Percentiles rank a stretch among this genome's conserved stretches.
These are phyloP conservation scores for Ptyas mucosa DNA, from an alignment of 2,113 vertebrate genomes.

Conservation along the genomic window DNA sequence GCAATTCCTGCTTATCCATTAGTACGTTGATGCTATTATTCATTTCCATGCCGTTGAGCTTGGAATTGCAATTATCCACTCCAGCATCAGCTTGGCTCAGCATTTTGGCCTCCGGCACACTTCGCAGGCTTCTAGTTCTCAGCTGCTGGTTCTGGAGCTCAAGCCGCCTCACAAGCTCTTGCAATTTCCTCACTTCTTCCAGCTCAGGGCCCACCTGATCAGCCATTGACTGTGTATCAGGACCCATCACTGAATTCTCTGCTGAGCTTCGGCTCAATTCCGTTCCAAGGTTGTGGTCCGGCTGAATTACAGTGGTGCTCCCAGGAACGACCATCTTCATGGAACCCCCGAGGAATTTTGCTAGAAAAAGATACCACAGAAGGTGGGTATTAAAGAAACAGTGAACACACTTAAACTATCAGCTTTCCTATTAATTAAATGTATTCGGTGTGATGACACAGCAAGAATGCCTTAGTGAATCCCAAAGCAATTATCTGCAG, in stretches of 20 bases:
- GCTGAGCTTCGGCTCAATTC: conserved; percentile 58
- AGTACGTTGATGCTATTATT: conserved; percentile 58
- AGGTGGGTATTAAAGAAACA: background rate
- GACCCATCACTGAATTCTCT: conserved; percentile 52
- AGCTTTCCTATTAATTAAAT: background rate
- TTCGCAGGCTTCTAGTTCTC: conserved; percentile 68
- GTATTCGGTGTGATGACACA: background rate
- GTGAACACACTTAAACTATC: background rate
- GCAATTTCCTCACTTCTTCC: conserved; percentile 85
- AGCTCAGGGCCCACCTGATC: conserved; percentile 71
- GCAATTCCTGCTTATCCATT: conserved; percentile 41
- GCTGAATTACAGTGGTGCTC: conserved; percentile 69
- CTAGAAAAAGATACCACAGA: background rate
- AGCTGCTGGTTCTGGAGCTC: conserved; percentile 87
- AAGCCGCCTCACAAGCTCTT: conserved; percentile 82
- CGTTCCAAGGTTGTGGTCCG: conserved; percentile 64
- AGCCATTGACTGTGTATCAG: conserved; percentile 51
- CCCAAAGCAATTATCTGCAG: background rate
- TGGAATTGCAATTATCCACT: conserved; percentile 57
- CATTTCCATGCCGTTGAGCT: conserved; percentile 49
- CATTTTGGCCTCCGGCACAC: conserved; percentile 42
- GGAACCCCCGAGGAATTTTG: accelerated
- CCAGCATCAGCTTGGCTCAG: conserved; percentile 39
- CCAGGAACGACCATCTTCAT: conserved; percentile 86
- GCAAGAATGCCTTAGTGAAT: background rate